Base-by-base conservation (phyloP, 2,113 vertebrate genomes). In the Siniperca chuatsi region DNA sequence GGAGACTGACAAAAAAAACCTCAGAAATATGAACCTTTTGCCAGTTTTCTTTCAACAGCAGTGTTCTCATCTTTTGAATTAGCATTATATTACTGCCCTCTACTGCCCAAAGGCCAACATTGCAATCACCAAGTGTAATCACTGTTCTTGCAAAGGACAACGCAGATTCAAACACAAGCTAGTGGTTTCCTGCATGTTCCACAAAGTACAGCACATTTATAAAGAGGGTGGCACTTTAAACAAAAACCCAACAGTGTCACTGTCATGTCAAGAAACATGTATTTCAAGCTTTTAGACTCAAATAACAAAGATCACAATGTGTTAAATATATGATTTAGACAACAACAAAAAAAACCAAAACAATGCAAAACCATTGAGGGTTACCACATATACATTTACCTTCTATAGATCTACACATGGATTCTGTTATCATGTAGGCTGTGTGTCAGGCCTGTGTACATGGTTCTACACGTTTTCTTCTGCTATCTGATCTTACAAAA, bases 51-150 rank as follows among this genome's bases (percentile, higher is more conserved):
- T 46, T 18, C 25, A 35, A 21, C 21, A 55, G 48, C 55, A 21
- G 46, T 18, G 25, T 25, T n/a, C 8, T 20, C 6, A 4, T 6
- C 33, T 61, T 55, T 23, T 23, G 4, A 50, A 37, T 29, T 6
- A 7, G 29, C 54, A 35, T 29, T 6, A 29, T 7, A 16, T 68
- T 62, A 73, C 64, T 88, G 92, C 90, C 92, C 89, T 64, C 94
- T 90, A 54, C 16, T 84, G 94, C 2, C 33, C 18, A n/a, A 23
- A 10, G 8, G 2, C 2, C 29, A 25, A 18, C 65, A 92, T 74
- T 87, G 80, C 89, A 76, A 3, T 2, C 50, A 15, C 46, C 8
- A 16, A 21, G n/a, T 11, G n/a, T 25, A 50, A 50, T 20, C 57
- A 57, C 23, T 25, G 10, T 18, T 46, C 25, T 18, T 70, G 11